Evolutionary conservation across 2,888 invertebrate genomes (phyloP), one percentile per base, ranked within the genome.

Genomic region (Orthosia gothica): DNA sequence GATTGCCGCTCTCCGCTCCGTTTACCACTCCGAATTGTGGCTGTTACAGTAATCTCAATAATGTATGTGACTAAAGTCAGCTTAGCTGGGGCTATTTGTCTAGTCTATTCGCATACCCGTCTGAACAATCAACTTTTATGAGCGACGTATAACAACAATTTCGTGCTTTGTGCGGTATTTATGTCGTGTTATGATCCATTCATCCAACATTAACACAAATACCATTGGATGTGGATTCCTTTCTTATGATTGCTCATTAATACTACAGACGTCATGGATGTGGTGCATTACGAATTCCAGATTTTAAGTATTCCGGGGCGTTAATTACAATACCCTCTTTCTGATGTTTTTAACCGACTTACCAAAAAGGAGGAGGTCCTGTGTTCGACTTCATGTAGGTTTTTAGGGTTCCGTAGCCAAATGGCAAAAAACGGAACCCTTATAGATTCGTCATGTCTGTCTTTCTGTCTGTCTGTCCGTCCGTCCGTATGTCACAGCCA

Each of bases 11-110:
- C 87, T 87, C 89, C 89, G 89, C 84, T 91, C 84, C 88, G 91
- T 88, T 92, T 91, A 83, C 87, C 89, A 88, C 88, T 87, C 87
- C 85, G 85, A 90, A 90, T 86, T 83, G 80, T 87, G 82, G 86
- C 82, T 86, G 83, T 82, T 88, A 82, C 84, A 76, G 82, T 82
- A 82, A 87, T 86, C 83, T 81, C 83, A 74, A 81, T 74, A 68
- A 76, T 75, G 78, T 83, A 78, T 76, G 84, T 76, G 84, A 79
- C 79, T 82, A 68, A 79, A 81, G 66, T 74, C 72, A 78, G 68
- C 75, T 74, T 63, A 74, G 57, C 71, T 61, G 70, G n/a, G 71
- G 73, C 54, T 68, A 63, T 85, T 74, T 55, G 79, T 70, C 54
- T 70, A 68, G 71, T 79, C 65, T 79, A 71, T 61, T 79, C 76